Conservation (phyloP, 2,888 invertebrate species). For the Bruchidius siliquastri region DNA sequence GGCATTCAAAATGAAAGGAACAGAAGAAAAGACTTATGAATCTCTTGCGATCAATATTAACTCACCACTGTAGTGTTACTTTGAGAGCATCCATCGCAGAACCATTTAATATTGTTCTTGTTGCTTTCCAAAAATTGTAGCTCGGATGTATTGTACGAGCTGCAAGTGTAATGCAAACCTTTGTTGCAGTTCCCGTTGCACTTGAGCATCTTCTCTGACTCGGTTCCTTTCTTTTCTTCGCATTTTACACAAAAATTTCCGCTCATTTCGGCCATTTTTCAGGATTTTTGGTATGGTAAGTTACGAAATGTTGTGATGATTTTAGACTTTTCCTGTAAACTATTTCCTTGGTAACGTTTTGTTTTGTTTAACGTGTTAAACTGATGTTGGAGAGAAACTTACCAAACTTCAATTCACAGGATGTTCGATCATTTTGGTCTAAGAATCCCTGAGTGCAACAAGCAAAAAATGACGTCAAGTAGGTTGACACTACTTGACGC, state of each 20-base stretch:
- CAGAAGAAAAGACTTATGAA: too few relatives aligned
- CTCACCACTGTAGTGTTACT: conserved; percentile 4
- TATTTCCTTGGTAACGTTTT: not conserved
- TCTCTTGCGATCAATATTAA: not conserved
- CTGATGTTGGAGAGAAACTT: not conserved
- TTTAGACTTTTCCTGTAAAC: not conserved
- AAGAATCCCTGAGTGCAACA: too few relatives aligned
- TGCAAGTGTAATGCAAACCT: conserved; percentile 29
- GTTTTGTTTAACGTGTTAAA: not conserved
- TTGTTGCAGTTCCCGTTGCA: conserved; percentile 30
- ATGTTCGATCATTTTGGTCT: too few relatives aligned
- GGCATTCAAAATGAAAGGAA: too few relatives aligned
- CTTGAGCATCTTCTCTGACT: conserved; percentile 25
- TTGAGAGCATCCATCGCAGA: conserved; percentile 28
- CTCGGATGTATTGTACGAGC: conserved; percentile 27
- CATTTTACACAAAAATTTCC: conserved; percentile 35
- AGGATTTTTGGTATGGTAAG: not conserved
- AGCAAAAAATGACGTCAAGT: too few relatives aligned
- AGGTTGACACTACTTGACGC: too few relatives aligned
- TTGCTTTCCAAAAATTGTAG: conserved; percentile 29
- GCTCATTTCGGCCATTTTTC: conserved; percentile 26
- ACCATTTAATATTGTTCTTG: conserved; percentile 31
- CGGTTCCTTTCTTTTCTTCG: conserved; percentile 22
- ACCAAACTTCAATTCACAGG: too few relatives aligned
- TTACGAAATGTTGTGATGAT: not conserved